Evolutionary conservation across 53 echinoderm and acorn worm genomes (phyloP).

Genomic region (Crossaster papposus): DNA sequence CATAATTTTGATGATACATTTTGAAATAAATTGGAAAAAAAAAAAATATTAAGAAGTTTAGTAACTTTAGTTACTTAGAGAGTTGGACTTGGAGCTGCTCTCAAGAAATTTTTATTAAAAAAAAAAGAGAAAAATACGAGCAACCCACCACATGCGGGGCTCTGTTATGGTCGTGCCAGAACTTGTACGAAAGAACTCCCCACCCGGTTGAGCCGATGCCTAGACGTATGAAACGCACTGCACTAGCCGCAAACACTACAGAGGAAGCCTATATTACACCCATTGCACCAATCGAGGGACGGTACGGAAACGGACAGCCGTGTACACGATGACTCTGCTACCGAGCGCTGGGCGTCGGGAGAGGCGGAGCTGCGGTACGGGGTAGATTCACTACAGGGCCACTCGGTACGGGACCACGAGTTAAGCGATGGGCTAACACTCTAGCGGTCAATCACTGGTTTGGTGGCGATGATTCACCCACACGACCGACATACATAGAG

Average conservation of each 20-base stretch:
- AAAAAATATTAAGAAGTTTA: too few species aligned
- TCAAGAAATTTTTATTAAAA: too few species aligned
- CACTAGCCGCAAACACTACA: conserved; percentile 52
- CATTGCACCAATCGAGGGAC: conserved; percentile 71
- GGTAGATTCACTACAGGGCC: conserved; percentile 79
- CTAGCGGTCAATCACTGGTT: conserved; percentile 94
- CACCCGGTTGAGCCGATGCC: conserved; percentile 85
- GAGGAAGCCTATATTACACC: conserved; percentile 82
- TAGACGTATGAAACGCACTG: conserved; percentile 63
- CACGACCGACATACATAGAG: conserved; percentile 62
- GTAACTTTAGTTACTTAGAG: too few species aligned
- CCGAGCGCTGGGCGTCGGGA: conserved; percentile 99
- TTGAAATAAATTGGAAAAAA: too few species aligned
- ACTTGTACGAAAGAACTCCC: conserved; percentile 87
- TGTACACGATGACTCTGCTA: conserved; percentile 71
- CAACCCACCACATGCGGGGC: conserved; percentile 78
- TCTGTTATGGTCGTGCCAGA: conserved; percentile 90
- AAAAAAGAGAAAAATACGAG: conserved; percentile 47
- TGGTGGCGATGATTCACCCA: conserved; percentile 95
- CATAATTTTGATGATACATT: too few species aligned
- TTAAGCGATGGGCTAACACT: conserved; percentile 75
- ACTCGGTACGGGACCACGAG: conserved; percentile 93
- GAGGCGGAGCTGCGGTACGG: conserved; percentile 72
- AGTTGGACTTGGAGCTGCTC: too few species aligned
- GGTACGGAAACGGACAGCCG: conserved; percentile 32